Base-by-base conservation (phyloP, 1,140 invertebrate genomes). In the Drosophila cardini region DNA sequence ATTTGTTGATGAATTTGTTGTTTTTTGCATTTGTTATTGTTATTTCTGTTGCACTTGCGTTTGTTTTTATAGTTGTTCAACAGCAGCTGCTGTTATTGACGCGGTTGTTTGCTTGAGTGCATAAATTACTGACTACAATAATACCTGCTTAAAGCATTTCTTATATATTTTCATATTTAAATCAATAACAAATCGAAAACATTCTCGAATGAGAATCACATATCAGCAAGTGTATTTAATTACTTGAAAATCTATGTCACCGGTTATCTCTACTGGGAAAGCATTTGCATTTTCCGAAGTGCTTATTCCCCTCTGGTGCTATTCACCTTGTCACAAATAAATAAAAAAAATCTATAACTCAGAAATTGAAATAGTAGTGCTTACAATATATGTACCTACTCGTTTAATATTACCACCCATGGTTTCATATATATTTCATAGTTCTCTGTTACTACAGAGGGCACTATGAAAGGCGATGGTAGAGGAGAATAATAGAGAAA, bases 161-260 rank as follows among this genome's bases (percentile, higher is more conserved):
- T n/a, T n/a, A n/a, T n/a, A n/a, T n/a, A n/a, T n/a, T n/a, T n/a
- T n/a, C n/a, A n/a, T n/a, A n/a, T n/a, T n/a, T n/a, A n/a, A n/a
- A n/a, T n/a, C n/a, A n/a, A n/a, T n/a, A n/a, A n/a, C n/a, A n/a
- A n/a, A n/a, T n/a, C n/a, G n/a, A n/a, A n/a, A n/a, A n/a, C n/a
- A n/a, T n/a, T n/a, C n/a, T n/a, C n/a, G n/a, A n/a, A n/a, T n/a
- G n/a, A n/a, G n/a, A n/a, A n/a, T n/a, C n/a, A n/a, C n/a, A n/a
- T n/a, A n/a, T n/a, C n/a, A n/a, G n/a, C n/a, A n/a, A n/a, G n/a
- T 87, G 72, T 79, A 70, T 79, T 87, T 86, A 86, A 87, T 86
- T 87, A 87, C 83, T 68, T 76, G 67, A 83, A 72, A 86, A 82
- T 78, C 75, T 52, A 74, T 61, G 21, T 71, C 42, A 52, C 32